Evolutionary conservation across 2,888 invertebrate species (phyloP), one percentile per base, ranked within the genome.

Genomic region (Spilosoma lubricipeda): DNA sequence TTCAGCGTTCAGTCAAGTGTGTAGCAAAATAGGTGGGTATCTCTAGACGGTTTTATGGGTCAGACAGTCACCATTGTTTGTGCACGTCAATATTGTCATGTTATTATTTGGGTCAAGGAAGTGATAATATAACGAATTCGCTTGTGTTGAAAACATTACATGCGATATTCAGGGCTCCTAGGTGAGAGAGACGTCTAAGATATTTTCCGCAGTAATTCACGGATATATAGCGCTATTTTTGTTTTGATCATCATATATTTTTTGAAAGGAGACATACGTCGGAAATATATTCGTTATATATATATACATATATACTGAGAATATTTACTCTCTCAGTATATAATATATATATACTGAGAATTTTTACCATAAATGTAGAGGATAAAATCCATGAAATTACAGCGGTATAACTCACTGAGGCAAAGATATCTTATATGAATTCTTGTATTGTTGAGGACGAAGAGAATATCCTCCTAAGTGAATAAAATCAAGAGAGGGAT

Each of bases 1-100:
- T 78, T 74, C 71, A 69, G 72, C 65, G 73, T 75, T 75, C 65
- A 75, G 74, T 73, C 70, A 71, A 76, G 75, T 76, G 82, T 85
- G 78, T 83, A 76, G 82, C 77, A 75, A 77, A 83, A 85, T 83
- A 83, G 74, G 80, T 76, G 82, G 71, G 73, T 67, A 70, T 75
- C 78, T 77, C 75, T 77, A 73, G 74, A 73, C 27, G 73, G 70
- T 77, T 75, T 80, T 84, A 81, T 78, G 77, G 80, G 77, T 82
- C 82, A 82, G 67, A 74, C 68, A 70, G 65, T 69, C 64, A 69
- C 67, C 71, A 23, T 67, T 70, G 64, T 69, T 75, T 63, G 66
- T 72, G 45, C 76, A 71, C 69, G 68, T 83, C 80, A 77, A 77
- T 79, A 81, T 70, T 71, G 71, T 70, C 73, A 70, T 27, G 27